phyloP scores from a whole-genome alignment of 53 echinoderm and acorn worm genomes.

The Antedon mediterranea region DNA sequence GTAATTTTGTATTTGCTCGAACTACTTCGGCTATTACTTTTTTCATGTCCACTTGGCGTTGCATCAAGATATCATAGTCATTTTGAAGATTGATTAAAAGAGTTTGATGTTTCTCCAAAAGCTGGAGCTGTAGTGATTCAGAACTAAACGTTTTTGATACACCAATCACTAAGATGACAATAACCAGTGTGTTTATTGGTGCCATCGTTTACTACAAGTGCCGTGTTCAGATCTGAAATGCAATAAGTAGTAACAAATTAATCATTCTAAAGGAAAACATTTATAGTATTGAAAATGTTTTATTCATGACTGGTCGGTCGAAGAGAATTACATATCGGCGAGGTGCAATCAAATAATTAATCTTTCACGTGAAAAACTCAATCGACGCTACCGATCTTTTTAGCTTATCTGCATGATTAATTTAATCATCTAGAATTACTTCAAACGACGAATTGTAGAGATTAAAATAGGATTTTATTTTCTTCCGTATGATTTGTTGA shows the following conservation, averaged over 20 bases:
- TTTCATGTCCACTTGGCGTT: background rate
- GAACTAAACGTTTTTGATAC: background rate
- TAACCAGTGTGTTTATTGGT: background rate
- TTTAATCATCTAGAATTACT: too few relatives aligned
- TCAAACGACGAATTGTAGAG: too few relatives aligned
- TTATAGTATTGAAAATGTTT: background rate
- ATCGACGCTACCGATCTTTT: too few relatives aligned
- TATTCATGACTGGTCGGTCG: background rate
- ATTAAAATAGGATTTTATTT: too few relatives aligned
- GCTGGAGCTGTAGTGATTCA: background rate
- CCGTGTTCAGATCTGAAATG: background rate
- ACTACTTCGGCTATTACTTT: background rate
- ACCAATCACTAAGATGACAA: background rate
- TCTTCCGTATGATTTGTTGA: too few relatives aligned
- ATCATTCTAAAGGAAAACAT: background rate
- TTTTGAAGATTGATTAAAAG: background rate
- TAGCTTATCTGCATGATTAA: too few relatives aligned
- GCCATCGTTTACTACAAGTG: background rate
- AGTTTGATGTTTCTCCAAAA: background rate
- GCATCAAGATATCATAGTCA: background rate
- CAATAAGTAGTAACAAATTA: background rate
- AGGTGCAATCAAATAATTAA: too few relatives aligned
- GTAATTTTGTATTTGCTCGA: background rate
- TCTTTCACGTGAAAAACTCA: too few relatives aligned
- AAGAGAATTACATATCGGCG: too few relatives aligned